Conservation (phyloP, 2,113 vertebrate genomes). For the Oxyruncus cristatus region DNA sequence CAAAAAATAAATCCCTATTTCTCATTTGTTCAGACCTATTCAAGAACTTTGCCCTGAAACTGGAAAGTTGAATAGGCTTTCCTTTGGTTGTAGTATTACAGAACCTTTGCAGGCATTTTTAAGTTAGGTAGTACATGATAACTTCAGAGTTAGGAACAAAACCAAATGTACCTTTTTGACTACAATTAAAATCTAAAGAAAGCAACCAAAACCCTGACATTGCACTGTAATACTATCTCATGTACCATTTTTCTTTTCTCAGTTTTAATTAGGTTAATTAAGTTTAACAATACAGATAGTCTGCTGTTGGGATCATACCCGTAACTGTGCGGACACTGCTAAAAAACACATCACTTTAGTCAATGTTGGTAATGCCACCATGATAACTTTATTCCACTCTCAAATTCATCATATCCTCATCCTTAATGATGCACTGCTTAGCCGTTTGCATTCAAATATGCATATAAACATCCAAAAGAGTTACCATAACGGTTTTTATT, state of each 20-base stretch:
- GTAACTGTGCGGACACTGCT: fast-evolving
- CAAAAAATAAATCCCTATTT: neutral
- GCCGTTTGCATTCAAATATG: neutral
- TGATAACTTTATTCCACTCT: slow-evolving; percentile 36
- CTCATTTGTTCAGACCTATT: neutral
- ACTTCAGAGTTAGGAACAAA: neutral
- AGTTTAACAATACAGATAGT: neutral
- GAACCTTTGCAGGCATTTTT: neutral
- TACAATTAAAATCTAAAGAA: neutral
- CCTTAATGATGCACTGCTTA: neutral
- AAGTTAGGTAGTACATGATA: fast-evolving
- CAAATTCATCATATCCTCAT: neutral
- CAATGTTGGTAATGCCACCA: neutral
- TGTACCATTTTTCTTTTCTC: neutral
- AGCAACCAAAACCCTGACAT: neutral
- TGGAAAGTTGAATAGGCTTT: neutral
- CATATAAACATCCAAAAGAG: slow-evolving; percentile 51
- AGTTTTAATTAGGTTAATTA: neutral
- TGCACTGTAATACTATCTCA: neutral
- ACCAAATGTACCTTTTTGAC: neutral
- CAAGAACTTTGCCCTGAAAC: neutral
- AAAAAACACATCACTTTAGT: neutral
- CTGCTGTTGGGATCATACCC: neutral
- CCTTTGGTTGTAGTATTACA: neutral
- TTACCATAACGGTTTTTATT: slow-evolving; percentile 71